Evolutionary conservation across 2,113 vertebrate species (phyloP).

Genomic region (Lichenostomus cassidix): DNA sequence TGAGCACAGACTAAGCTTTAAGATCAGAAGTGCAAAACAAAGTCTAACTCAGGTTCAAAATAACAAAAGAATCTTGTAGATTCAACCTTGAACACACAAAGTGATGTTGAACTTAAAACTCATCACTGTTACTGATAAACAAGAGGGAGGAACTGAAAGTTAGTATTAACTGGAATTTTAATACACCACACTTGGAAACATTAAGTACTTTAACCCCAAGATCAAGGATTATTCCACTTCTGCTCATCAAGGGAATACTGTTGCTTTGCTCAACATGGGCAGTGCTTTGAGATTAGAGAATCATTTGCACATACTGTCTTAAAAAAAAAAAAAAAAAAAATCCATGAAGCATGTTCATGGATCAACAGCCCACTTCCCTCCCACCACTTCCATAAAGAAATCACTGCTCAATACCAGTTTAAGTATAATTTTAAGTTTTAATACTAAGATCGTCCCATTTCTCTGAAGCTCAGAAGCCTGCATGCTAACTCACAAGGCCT

Average conservation of each 20-base stretch:
- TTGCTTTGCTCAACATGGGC: not conserved
- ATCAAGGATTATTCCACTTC: not conserved
- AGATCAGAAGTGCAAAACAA: fast-evolving
- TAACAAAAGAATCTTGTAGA: fast-evolving
- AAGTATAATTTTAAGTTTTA: conserved; percentile 66
- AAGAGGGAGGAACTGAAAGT: not conserved
- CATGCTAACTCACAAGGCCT: conserved; percentile 64
- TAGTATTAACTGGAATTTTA: not conserved
- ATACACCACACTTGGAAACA: not conserved
- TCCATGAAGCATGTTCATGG: fast-evolving
- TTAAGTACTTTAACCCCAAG: not conserved
- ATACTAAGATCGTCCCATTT: conserved; percentile 66
- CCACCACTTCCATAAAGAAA: conserved; percentile 27
- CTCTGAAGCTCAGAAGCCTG: conserved; percentile 64
- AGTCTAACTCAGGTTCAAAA: not conserved
- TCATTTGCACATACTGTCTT: not conserved
- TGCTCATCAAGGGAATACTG: not conserved
- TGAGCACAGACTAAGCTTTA: not conserved
- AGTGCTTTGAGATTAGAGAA: not conserved
- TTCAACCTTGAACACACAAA: not conserved
- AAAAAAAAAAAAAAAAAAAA: not conserved
- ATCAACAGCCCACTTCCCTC: not conserved
- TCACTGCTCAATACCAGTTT: conserved; percentile 61
- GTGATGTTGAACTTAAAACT: not conserved
- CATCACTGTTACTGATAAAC: not conserved